These are phyloP conservation scores for Chrysogorgia sp. DNA, from an alignment of 92 coral and sea anemone species.

Conservation along the genomic window DNA sequence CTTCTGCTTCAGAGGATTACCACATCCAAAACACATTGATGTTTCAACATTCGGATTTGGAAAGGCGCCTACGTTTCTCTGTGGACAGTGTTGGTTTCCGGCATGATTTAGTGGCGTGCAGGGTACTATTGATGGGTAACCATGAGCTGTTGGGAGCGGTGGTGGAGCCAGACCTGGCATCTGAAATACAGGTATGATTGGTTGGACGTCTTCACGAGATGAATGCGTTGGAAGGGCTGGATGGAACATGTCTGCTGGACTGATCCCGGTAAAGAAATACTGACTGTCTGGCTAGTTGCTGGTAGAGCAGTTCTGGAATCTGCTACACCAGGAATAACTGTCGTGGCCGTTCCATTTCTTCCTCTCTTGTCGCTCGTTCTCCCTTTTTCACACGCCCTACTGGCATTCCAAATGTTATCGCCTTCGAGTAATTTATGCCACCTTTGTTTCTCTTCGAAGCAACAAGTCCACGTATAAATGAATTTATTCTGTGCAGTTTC, in stretches of 20 bases:
- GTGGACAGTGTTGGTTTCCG: background rate
- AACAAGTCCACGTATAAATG: constrained; percentile 49
- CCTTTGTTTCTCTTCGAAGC: constrained; percentile 47
- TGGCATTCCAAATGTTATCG: constrained; percentile 49
- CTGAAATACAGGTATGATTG: too few species aligned
- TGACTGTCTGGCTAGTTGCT: too few species aligned
- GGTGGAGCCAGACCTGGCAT: too few species aligned
- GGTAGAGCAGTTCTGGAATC: background rate
- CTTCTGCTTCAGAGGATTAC: too few species aligned
- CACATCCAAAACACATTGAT: too few species aligned
- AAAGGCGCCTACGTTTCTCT: too few species aligned
- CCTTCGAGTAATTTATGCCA: constrained; percentile 42
- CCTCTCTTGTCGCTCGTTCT: background rate
- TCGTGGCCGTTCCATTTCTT: background rate
- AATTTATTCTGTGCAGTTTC: background rate
- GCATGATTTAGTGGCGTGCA: background rate
- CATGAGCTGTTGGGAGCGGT: too few species aligned
- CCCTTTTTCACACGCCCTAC: constrained; percentile 43
- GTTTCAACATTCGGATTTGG: too few species aligned
- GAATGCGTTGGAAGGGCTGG: too few species aligned
- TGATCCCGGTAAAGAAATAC: too few species aligned
- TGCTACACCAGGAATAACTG: constrained; percentile 8
- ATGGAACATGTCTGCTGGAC: too few species aligned
- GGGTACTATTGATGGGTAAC: background rate
- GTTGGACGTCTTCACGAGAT: too few species aligned